Evolutionary conservation across 2,888 invertebrate species (phyloP).

Genomic region (Pachliopta kotzebuea): DNA sequence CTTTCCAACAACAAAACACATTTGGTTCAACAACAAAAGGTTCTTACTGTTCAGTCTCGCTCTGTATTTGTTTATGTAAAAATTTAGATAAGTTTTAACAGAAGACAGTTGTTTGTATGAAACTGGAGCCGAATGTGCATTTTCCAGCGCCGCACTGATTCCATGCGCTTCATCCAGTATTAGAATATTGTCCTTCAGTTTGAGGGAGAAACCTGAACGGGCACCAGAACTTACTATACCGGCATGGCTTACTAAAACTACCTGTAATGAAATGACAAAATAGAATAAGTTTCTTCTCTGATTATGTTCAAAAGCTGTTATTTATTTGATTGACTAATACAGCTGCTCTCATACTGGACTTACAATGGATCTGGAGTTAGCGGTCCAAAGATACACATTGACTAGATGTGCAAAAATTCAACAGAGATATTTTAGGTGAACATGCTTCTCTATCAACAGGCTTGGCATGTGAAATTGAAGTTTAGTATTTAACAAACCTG

Average conservation of each 20-base stretch:
- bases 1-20: slow-evolving; percentile 87
- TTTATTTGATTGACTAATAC: no score
- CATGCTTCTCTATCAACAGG: no score
- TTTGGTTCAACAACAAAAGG: slow-evolving; percentile 89
- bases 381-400: no score
- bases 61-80: slow-evolving; percentile 87
- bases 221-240: slow-evolving; percentile 70
- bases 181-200: slow-evolving; percentile 86
- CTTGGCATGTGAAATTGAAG: no score
- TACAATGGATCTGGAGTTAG: no score
- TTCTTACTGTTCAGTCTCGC: slow-evolving; percentile 88
- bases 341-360: no score
- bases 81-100: slow-evolving; percentile 83
- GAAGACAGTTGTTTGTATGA: slow-evolving; percentile 83
- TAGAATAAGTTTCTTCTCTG: no score
- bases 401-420: no score
- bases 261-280: slow-evolving; percentile 46
- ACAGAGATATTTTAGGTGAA: no score
- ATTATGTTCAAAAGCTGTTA: no score
- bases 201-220: slow-evolving; percentile 62
- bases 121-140: slow-evolving; percentile 90
- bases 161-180: slow-evolving; percentile 99
- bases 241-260: slow-evolving; percentile 68
- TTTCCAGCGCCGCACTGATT: slow-evolving; percentile 92
- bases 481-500: slow-evolving; percentile 74